Percentiles rank a stretch among this genome's conserved stretches.
Conservation (phyloP, 2,888 invertebrate species). For the Coronaproctus castanopsis region DNA sequence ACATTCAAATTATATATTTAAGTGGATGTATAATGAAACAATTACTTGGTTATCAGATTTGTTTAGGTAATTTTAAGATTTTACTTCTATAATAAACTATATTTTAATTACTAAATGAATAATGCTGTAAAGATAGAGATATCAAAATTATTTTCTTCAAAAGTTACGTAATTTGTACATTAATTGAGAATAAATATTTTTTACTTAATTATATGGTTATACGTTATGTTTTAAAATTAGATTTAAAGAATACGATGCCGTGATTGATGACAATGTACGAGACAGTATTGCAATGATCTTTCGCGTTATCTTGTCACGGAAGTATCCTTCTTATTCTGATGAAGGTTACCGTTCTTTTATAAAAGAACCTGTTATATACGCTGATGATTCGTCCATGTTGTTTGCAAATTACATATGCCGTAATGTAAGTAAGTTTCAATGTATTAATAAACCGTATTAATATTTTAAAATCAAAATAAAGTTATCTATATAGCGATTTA, state of each 20-base stretch:
- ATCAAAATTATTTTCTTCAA: no score
- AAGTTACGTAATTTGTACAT: no score
- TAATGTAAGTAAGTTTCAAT: slow-evolving; percentile 1
- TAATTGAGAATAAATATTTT: neutral
- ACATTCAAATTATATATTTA: slow-evolving; percentile 57
- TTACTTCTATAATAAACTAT: neutral
- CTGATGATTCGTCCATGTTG: slow-evolving; percentile 56
- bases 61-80: slow-evolving; percentile 40
- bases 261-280: slow-evolving; percentile 49
- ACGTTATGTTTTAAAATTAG: slow-evolving; percentile 31
- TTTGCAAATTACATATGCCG: slow-evolving; percentile 55
- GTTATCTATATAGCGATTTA: no score
- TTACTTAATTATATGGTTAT: no score
- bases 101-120: no score
- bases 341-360: slow-evolving; percentile 66
- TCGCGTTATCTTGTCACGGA: slow-evolving; percentile 53
- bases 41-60: slow-evolving; percentile 71
- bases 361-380: slow-evolving; percentile 68
- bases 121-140: no score
- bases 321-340: slow-evolving; percentile 57
- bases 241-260: slow-evolving; percentile 59
- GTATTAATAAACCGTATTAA: neutral
- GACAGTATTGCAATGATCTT: slow-evolving; percentile 73
- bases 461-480: no score
- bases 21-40: slow-evolving; percentile 63